Percentiles rank a stretch among this genome's conserved stretches.
These are phyloP conservation scores for Pampus argenteus DNA, from an alignment of 2,797 vertebrate genomes.

Conservation along the genomic window DNA sequence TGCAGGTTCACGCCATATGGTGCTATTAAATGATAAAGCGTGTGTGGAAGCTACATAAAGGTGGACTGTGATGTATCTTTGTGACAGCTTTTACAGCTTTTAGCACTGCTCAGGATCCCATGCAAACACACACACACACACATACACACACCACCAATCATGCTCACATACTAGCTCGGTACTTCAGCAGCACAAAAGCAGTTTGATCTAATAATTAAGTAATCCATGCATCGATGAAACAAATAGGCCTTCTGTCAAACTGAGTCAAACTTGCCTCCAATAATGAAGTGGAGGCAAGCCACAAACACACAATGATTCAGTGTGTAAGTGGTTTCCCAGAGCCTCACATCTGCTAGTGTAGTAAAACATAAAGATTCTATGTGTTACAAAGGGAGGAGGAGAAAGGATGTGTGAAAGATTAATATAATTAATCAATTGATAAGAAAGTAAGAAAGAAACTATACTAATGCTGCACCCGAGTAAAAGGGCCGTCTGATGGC, in stretches of 20 bases:
- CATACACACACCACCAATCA: neutral
- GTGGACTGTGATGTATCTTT: conserved; percentile 2
- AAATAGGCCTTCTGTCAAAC: conserved; percentile 24
- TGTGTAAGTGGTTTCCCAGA: conserved; percentile 1
- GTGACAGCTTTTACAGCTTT: conserved; percentile 14
- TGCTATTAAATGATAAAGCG: neutral
- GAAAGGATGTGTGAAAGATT: too few species aligned
- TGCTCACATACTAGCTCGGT: neutral
- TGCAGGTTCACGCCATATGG: neutral
- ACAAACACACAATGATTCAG: conserved; percentile 5
- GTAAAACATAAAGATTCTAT: conserved; percentile 6
- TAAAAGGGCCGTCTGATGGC: too few species aligned
- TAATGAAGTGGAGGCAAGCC: conserved; percentile 11
- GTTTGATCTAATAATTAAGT: conserved; percentile 34
- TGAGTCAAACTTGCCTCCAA: too few species aligned
- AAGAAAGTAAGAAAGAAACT: too few species aligned
- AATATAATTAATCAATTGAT: too few species aligned
- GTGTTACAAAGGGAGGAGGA: too few species aligned
- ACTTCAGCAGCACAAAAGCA: conserved; percentile 29
- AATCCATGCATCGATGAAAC: conserved; percentile 37
- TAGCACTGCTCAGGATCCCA: conserved; percentile 3
- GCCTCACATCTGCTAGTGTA: neutral
- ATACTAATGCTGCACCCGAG: too few species aligned
- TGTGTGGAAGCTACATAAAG: neutral
- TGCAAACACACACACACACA: neutral